Conservation (phyloP, 2,888 invertebrate species). For the Eurytoma californica region DNA sequence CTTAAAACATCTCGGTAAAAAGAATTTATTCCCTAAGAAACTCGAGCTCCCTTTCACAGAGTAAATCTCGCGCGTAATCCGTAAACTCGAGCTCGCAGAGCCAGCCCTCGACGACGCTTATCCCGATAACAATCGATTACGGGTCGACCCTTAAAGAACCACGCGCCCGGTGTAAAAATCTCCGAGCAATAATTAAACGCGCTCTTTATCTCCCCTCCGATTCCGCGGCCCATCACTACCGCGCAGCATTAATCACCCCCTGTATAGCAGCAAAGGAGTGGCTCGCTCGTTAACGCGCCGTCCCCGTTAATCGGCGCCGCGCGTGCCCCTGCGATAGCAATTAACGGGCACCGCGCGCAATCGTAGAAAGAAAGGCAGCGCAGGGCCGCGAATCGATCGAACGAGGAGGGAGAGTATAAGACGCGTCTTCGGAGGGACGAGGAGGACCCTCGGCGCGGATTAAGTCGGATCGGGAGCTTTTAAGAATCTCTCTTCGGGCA, state of each 20-base stretch:
- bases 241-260: neutral
- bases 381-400: slow-evolving; percentile 9
- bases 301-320: slow-evolving; percentile 4
- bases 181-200: slow-evolving; percentile 24
- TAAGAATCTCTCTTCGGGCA: slow-evolving; percentile 14
- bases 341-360: slow-evolving; percentile 24
- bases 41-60: too few relatives aligned
- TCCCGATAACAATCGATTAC: slow-evolving; percentile 7
- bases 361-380: slow-evolving; percentile 4
- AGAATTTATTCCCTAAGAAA: too few relatives aligned
- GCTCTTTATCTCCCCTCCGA: slow-evolving; percentile 28
- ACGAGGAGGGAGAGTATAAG: neutral
- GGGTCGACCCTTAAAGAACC: neutral
- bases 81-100: too few relatives aligned
- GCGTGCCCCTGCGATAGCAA: slow-evolving; percentile 21
- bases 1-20: too few relatives aligned
- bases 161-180: neutral
- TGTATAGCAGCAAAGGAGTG: slow-evolving; percentile 23
- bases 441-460: slow-evolving; percentile 19
- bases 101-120: neutral
- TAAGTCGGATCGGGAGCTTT: slow-evolving; percentile 31
- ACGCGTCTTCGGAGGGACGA: slow-evolving; percentile 14
- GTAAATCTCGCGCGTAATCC: too few relatives aligned
- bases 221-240: neutral
- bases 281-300: slow-evolving; percentile 32